phyloP scores from a whole-genome alignment of 2,113 vertebrate species.

The Oxyura jamaicensis region DNA sequence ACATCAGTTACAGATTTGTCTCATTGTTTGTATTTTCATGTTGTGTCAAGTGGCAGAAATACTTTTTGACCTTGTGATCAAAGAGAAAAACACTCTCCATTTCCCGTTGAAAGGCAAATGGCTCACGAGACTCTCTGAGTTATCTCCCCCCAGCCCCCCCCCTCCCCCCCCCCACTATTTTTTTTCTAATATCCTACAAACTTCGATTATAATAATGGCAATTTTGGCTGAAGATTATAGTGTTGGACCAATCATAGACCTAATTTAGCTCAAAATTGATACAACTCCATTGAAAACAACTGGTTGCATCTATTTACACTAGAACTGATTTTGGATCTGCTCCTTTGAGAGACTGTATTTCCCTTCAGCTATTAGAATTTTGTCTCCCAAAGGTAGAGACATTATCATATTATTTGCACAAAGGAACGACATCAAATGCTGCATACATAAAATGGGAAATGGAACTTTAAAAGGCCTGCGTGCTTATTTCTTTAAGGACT shows the following conservation, averaged over 20 bases:
- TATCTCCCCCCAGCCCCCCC: neutral
- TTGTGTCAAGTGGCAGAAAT: neutral
- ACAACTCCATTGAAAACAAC: neutral
- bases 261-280: constrained; percentile 7
- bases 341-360: constrained; percentile 40
- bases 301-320: constrained; percentile 9
- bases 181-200: neutral
- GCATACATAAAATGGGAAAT: constrained; percentile 33
- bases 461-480: constrained; percentile 12
- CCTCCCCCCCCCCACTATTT: neutral
- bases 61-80: constrained; percentile 1
- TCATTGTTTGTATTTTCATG: neutral
- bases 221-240: neutral
- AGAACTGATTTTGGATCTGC: neutral
- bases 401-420: constrained; percentile 65
- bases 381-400: constrained; percentile 38
- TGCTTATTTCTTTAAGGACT: constrained; percentile 28
- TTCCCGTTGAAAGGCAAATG: neutral
- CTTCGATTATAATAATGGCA: neutral
- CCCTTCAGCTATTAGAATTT: constrained; percentile 37
- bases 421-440: constrained; percentile 66
- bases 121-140: neutral
- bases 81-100: neutral
- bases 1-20: neutral
- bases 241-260: neutral